Conservation (phyloP, 2,113 vertebrate species). For the Oreochromis niloticus region DNA sequence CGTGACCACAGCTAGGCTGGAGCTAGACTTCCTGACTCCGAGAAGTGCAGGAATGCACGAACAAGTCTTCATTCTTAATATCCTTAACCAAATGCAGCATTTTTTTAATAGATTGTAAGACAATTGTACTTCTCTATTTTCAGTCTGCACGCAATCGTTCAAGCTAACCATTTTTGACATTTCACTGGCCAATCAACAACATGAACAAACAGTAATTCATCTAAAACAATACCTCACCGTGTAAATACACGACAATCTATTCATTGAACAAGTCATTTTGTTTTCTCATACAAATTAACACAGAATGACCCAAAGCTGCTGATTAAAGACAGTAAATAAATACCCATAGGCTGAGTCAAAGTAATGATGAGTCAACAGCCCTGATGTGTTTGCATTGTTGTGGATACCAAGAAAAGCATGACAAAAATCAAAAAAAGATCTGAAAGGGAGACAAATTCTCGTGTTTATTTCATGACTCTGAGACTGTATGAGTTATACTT, state of each 20-base stretch:
- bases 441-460: neutral
- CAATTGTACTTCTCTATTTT: neutral
- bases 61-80: neutral
- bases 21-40: neutral
- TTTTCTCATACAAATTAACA: neutral
- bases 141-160: neutral
- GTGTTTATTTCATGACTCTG: neutral
- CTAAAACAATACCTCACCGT: neutral
- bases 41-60: neutral
- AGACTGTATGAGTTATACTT: neutral
- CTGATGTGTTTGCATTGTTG: neutral
- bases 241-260: neutral
- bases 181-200: neutral
- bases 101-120: neutral
- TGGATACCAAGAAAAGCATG: constrained; percentile 5
- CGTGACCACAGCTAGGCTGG: neutral
- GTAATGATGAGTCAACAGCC: constrained; percentile 1
- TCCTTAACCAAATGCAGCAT: neutral
- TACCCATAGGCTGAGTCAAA: neutral
- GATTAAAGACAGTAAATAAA: constrained; percentile 3
- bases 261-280: neutral
- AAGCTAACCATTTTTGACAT: neutral
- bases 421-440: neutral
- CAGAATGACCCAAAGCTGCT: neutral
- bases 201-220: neutral